Conservation (phyloP, 2,797 vertebrate genomes). For the Chaenodraco wilsoni region DNA sequence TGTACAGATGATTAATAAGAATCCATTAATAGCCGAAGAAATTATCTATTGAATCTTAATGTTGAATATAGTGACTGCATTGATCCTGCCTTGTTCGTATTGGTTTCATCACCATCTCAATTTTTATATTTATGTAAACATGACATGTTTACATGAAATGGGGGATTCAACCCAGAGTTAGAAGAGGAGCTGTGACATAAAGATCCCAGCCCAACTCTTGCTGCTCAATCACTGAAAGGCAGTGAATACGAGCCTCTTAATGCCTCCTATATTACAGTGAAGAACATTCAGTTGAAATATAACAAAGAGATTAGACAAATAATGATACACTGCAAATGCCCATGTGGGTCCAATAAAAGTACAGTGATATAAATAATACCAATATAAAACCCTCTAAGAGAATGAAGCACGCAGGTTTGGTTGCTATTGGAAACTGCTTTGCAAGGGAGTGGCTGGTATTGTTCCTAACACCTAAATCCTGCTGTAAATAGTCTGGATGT, state of each 20-base stretch:
- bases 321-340: constrained; percentile 31
- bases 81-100: neutral
- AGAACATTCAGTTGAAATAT: constrained; percentile 23
- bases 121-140: neutral
- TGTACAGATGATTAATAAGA: neutral
- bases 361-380: constrained; percentile 57
- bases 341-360: constrained; percentile 51
- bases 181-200: neutral
- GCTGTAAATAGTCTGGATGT: constrained; percentile 9
- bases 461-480: constrained; percentile 20
- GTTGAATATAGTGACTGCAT: neutral
- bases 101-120: neutral
- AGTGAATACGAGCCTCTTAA: constrained; percentile 16
- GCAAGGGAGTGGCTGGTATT: constrained; percentile 50
- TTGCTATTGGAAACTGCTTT: constrained; percentile 78
- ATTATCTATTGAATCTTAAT: neutral
- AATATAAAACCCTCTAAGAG: constrained; percentile 31
- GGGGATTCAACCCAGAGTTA: neutral
- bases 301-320: constrained; percentile 50
- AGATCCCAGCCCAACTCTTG: neutral
- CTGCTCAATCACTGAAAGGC: constrained; percentile 10
- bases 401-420: constrained; percentile 35
- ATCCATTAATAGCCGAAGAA: neutral
- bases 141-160: neutral
- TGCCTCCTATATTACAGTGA: constrained; percentile 17